Percentiles rank a stretch among this genome's conserved stretches.
Conservation (phyloP, 2,888 invertebrate species). For the Tenodera sinensis region DNA sequence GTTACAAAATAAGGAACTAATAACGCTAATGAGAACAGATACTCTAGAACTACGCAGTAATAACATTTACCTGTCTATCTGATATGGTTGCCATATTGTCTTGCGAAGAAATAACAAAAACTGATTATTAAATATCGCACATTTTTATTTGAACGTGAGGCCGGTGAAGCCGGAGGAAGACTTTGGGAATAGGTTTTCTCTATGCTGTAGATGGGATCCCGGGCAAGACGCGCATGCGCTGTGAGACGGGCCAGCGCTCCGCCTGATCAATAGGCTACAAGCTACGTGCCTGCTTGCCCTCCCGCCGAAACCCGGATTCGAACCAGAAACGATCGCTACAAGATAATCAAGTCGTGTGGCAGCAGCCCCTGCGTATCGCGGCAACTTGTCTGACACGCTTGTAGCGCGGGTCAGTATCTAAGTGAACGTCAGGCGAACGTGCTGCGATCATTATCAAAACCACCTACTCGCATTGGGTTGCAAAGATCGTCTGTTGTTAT, state of each 20-base stretch:
- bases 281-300: background rate
- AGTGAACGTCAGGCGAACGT: background rate
- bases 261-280: conserved; percentile 23
- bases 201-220: background rate
- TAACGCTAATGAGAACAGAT: no score
- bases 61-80: conserved; percentile 26
- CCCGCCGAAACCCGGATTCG: background rate
- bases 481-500: no score
- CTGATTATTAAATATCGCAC: conserved; percentile 13
- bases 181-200: conserved; percentile 20
- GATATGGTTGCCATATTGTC: conserved; percentile 26
- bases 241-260: background rate
- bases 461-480: no score
- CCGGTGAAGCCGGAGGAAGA: background rate
- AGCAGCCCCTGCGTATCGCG: background rate
- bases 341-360: background rate
- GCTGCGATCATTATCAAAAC: no score
- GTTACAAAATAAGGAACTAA: no score
- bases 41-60: background rate
- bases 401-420: background rate
- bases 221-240: conserved; percentile 2
- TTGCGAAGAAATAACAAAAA: background rate
- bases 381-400: background rate
- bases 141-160: conserved; percentile 11
- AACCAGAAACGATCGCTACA: background rate